phyloP scores from a whole-genome alignment of 37 sponge, comb jelly and placozoan genomes.

The Diacarnus erythraeanus region DNA sequence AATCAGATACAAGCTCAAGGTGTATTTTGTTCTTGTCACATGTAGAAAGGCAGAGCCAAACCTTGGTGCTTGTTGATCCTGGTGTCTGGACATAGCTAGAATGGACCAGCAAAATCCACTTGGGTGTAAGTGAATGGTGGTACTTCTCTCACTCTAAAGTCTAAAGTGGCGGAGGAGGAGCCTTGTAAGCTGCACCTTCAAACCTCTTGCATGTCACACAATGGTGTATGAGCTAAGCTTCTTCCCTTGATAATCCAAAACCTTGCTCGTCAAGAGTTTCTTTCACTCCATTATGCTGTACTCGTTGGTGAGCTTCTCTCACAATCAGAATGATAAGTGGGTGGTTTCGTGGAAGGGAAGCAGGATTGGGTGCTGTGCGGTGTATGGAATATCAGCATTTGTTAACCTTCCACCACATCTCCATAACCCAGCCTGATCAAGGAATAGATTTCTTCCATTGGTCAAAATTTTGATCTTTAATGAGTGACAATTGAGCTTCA shows the following conservation, averaged over 20 bases:
- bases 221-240: background rate
- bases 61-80: no score
- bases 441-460: background rate
- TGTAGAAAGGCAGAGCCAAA: no score
- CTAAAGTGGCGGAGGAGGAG: background rate
- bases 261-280: background rate
- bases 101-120: conserved; percentile 3
- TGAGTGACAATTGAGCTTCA: background rate
- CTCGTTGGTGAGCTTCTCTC: background rate
- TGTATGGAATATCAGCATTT: background rate
- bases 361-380: background rate
- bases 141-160: background rate
- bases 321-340: conserved; percentile 7
- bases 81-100: no score
- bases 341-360: background rate
- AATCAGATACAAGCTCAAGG: no score
- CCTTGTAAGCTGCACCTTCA: background rate
- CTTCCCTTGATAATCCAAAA: no score
- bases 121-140: background rate
- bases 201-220: background rate
- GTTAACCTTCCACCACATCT: background rate
- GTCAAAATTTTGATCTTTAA: background rate
- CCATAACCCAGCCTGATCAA: background rate
- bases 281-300: background rate
- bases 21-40: no score